Conservation (phyloP, 2,113 vertebrate genomes). For the Chlorodrepanis virens region DNA sequence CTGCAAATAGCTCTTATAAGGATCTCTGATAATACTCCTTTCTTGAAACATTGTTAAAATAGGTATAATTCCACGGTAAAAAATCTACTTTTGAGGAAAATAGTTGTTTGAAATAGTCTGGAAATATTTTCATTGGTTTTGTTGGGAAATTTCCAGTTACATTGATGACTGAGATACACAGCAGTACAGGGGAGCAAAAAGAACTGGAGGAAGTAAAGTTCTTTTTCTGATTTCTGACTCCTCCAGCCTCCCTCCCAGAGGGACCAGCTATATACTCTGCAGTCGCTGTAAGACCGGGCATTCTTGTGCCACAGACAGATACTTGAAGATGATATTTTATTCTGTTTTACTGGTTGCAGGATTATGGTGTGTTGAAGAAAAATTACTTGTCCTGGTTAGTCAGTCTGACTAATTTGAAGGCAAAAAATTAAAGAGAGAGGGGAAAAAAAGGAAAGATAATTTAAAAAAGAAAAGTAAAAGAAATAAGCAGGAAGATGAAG, state of each 20-base stretch:
- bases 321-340: background rate
- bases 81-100: background rate
- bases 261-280: background rate
- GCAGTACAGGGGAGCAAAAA: background rate
- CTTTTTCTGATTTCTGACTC: background rate
- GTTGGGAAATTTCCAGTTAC: background rate
- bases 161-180: background rate
- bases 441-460: background rate
- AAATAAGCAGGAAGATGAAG: background rate
- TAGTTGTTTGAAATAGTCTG: background rate
- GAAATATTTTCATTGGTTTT: background rate
- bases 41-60: background rate
- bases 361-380: background rate
- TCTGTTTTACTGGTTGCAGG: background rate
- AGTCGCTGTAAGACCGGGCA: background rate
- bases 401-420: background rate
- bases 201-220: fast-evolving
- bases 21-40: background rate
- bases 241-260: background rate
- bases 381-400: background rate
- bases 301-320: background rate
- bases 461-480: background rate
- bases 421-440: background rate
- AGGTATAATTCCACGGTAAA: background rate
- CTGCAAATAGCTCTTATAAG: background rate